Evolutionary conservation across 2,888 invertebrate species (phyloP).

Genomic region (Harpalus rufipes): DNA sequence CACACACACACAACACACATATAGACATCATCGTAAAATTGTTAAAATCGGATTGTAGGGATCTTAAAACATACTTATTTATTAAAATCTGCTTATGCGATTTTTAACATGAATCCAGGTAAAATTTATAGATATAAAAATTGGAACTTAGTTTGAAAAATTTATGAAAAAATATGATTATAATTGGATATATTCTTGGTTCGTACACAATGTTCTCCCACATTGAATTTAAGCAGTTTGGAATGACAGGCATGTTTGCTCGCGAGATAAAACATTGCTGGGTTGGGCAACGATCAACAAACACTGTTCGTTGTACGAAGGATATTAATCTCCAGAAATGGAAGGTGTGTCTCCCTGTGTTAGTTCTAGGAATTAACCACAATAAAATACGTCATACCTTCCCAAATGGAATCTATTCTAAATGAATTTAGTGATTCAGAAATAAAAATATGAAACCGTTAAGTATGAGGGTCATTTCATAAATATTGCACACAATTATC

Average conservation of each 20-base stretch:
- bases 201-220: neutral
- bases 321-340: conserved; percentile 38
- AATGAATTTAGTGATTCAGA: too few relatives aligned
- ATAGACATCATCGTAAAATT: too few relatives aligned
- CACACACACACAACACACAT: too few relatives aligned
- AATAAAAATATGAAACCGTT: too few relatives aligned
- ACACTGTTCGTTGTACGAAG: conserved; percentile 28
- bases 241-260: conserved; percentile 34
- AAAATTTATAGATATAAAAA: too few relatives aligned
- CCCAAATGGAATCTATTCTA: neutral
- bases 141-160: too few relatives aligned
- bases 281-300: conserved; percentile 42
- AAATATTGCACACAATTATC: too few relatives aligned
- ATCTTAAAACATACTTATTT: too few relatives aligned
- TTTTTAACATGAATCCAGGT: too few relatives aligned
- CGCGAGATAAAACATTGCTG: conserved; percentile 42
- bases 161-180: neutral
- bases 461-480: too few relatives aligned
- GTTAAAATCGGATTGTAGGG: too few relatives aligned
- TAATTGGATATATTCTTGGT: neutral
- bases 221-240: neutral
- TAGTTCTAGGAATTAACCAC: conserved; percentile 9
- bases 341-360: conserved; percentile 30
- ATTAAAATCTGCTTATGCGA: too few relatives aligned
- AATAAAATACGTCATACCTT: neutral